phyloP scores from a whole-genome alignment of 1,140 invertebrate genomes.

The Hyles vespertilio region DNA sequence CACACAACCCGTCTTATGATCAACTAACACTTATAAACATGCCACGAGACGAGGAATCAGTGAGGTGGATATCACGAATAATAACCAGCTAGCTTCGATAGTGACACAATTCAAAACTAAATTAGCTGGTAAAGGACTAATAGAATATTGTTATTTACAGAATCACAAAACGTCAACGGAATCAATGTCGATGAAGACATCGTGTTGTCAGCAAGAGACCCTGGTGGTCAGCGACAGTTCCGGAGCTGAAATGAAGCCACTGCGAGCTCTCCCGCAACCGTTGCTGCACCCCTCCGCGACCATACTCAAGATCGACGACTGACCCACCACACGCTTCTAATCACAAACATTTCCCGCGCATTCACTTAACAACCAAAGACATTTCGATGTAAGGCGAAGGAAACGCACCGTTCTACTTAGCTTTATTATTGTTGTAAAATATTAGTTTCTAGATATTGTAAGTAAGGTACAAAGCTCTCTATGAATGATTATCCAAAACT shows the following conservation, averaged over 20 bases:
- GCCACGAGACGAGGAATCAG: too few species aligned
- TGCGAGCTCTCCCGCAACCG: conserved; percentile 30
- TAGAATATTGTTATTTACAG: conserved; percentile 23
- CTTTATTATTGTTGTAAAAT: too few species aligned
- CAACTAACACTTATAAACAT: too few species aligned
- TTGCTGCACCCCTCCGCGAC: conserved; percentile 11
- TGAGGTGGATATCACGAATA: too few species aligned
- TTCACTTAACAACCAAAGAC: too few species aligned
- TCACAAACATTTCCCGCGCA: neutral
- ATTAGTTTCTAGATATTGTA: too few species aligned
- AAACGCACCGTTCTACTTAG: too few species aligned
- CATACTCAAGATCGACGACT: conserved; percentile 23
- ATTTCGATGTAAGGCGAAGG: too few species aligned
- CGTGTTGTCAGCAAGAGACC: conserved; percentile 63
- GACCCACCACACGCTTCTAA: conserved; percentile 11
- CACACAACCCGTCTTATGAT: too few species aligned
- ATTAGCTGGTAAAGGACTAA: neutral
- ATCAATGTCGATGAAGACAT: conserved; percentile 57
- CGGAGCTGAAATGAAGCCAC: conserved; percentile 49
- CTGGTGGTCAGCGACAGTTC: conserved; percentile 55
- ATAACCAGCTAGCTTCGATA: too few species aligned
- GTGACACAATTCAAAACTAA: neutral
- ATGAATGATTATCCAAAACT: too few species aligned
- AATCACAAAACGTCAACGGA: conserved; percentile 61
- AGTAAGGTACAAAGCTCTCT: too few species aligned